phyloP scores from a whole-genome alignment of 2,888 invertebrate species.

The Diaphora mendica region DNA sequence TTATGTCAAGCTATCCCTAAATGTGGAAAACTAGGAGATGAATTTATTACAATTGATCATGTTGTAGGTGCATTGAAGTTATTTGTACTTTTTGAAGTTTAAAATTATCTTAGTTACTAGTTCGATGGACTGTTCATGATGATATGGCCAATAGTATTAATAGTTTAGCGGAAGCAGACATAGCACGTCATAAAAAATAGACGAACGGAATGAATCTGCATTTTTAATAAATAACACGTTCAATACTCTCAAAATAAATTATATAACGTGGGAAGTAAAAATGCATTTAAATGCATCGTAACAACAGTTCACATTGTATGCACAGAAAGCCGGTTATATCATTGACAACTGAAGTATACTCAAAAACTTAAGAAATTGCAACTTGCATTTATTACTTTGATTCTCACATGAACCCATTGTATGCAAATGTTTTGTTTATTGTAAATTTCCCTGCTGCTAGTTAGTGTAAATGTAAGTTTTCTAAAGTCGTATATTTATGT shows the following conservation, averaged over 20 bases:
- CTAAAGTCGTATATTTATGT: too few relatives aligned
- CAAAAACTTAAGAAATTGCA: neutral
- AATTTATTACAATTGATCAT: too few relatives aligned
- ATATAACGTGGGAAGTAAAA: neutral
- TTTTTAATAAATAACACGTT: neutral
- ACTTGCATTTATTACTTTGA: neutral
- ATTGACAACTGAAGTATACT: neutral
- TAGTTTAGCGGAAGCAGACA: neutral
- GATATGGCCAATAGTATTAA: too few relatives aligned
- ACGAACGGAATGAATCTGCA: neutral
- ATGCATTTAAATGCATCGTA: neutral
- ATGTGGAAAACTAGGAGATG: too few relatives aligned
- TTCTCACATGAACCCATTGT: neutral
- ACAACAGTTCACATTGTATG: neutral
- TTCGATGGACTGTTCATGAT: too few relatives aligned
- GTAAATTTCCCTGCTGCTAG: neutral
- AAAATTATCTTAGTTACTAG: too few relatives aligned
- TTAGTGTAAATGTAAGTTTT: neutral
- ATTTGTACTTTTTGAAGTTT: too few relatives aligned
- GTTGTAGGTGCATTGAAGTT: too few relatives aligned
- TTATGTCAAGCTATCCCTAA: too few relatives aligned
- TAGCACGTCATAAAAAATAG: neutral
- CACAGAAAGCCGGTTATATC: neutral
- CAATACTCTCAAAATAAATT: neutral
- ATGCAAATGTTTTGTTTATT: slow-evolving; percentile 1